Evolutionary conservation across 2,113 vertebrate species (phyloP).

Genomic region (Pica pica): DNA sequence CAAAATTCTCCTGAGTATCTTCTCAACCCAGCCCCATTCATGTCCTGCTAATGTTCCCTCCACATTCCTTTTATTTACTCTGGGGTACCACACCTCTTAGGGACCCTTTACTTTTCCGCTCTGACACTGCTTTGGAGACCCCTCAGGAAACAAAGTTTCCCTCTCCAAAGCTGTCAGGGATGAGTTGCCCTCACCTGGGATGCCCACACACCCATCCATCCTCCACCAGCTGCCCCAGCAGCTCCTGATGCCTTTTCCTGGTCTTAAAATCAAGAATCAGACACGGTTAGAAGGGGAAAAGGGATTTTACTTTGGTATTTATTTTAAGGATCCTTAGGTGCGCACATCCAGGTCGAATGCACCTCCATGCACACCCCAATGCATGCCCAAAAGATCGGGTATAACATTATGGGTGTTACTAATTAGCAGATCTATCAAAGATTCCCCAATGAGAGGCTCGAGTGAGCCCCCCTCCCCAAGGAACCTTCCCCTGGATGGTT

Average conservation of each 20-base stretch:
- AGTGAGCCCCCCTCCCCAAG: too few species aligned
- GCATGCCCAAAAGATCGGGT: too few species aligned
- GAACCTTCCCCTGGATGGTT: too few species aligned
- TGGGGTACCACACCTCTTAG: neutral
- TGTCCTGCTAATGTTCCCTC: neutral
- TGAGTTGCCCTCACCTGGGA: neutral
- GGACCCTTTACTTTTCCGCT: neutral
- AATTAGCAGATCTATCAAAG: too few species aligned
- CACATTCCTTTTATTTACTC: neutral
- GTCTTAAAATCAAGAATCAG: too few species aligned
- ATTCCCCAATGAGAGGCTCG: too few species aligned
- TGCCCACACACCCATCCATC: neutral
- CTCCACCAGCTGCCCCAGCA: neutral
- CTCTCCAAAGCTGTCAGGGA: neutral
- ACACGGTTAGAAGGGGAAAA: too few species aligned
- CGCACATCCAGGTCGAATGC: too few species aligned
- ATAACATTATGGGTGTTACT: too few species aligned
- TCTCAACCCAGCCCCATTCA: neutral
- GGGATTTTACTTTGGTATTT: too few species aligned
- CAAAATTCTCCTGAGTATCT: neutral
- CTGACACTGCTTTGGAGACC: accelerated
- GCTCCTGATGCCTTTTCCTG: neutral
- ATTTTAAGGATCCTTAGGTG: too few species aligned
- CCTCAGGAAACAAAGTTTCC: neutral
- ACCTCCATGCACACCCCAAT: too few species aligned